These are phyloP conservation scores for Charina bottae DNA, from an alignment of 2,113 vertebrate genomes.

Conservation along the genomic window DNA sequence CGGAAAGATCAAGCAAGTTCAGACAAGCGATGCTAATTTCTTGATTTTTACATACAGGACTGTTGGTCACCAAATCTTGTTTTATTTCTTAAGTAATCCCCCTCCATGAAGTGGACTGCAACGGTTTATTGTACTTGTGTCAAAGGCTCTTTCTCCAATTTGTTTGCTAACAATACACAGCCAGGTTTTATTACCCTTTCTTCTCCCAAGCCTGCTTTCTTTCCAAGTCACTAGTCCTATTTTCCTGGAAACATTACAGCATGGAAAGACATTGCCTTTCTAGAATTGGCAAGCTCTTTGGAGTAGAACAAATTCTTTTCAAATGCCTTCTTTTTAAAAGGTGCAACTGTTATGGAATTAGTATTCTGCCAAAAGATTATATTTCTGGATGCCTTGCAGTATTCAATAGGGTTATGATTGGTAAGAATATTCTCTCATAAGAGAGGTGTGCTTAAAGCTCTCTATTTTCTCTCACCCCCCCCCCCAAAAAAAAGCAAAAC, in stretches of 20 bases:
- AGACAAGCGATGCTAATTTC: background rate
- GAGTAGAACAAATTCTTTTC: slow-evolving; percentile 42
- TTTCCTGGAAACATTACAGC: slow-evolving; percentile 19
- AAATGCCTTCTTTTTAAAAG: slow-evolving; percentile 30
- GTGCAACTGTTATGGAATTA: slow-evolving; percentile 25
- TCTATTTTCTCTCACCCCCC: background rate
- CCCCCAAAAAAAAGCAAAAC: no score
- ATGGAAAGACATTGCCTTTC: background rate
- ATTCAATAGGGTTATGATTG: slow-evolving; percentile 49
- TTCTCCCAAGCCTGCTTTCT: background rate
- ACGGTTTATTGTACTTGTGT: background rate
- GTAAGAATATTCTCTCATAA: slow-evolving; percentile 41
- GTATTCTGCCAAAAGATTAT: slow-evolving; percentile 51
- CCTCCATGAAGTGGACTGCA: background rate
- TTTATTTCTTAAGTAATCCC: background rate
- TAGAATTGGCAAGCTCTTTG: slow-evolving; percentile 31
- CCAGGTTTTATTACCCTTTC: accelerated
- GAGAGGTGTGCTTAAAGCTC: slow-evolving; percentile 21
- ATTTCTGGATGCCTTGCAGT: slow-evolving; percentile 58
- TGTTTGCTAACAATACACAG: background rate
- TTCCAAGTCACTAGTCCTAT: background rate
- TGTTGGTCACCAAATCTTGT: background rate
- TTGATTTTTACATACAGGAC: background rate
- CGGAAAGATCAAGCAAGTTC: background rate
- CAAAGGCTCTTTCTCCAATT: background rate